These are phyloP conservation scores for Corticium candelabrum DNA, from an alignment of 37 sponge, comb jelly and placozoan genomes.

Conservation along the genomic window DNA sequence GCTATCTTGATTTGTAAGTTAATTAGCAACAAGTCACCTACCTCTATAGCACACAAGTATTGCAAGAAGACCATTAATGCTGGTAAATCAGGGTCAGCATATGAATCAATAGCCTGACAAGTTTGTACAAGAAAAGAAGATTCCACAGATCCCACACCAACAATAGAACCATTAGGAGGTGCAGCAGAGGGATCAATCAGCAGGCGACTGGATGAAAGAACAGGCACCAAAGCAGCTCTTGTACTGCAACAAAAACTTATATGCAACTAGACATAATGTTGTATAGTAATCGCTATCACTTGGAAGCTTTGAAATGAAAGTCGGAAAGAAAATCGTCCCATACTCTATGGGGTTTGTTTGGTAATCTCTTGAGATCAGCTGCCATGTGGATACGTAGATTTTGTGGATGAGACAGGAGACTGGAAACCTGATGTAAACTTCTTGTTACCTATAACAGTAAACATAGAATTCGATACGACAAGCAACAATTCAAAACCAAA, in stretches of 20 bases:
- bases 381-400: neutral
- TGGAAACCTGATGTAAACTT: neutral
- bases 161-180: slow-evolving; percentile 22
- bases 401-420: neutral
- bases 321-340: neutral
- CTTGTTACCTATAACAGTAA: no score
- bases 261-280: neutral
- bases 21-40: slow-evolving; percentile 2
- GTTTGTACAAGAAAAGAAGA: slow-evolving; percentile 67
- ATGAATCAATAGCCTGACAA: slow-evolving; percentile 24
- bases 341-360: neutral
- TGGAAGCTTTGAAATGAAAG: neutral
- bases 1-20: neutral
- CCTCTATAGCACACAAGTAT: slow-evolving; percentile 74
- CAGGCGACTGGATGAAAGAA: slow-evolving; percentile 8
- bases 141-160: slow-evolving; percentile 66
- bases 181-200: slow-evolving; percentile 7
- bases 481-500: neutral
- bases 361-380: neutral
- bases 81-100: slow-evolving; percentile 51
- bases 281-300: no score
- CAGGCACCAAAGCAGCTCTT: slow-evolving; percentile 1
- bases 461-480: neutral
- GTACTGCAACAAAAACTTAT: no score
- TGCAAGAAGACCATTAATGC: slow-evolving; percentile 69